These are phyloP conservation scores for Parus major DNA, from an alignment of 2,113 vertebrate species.

Conservation along the genomic window DNA sequence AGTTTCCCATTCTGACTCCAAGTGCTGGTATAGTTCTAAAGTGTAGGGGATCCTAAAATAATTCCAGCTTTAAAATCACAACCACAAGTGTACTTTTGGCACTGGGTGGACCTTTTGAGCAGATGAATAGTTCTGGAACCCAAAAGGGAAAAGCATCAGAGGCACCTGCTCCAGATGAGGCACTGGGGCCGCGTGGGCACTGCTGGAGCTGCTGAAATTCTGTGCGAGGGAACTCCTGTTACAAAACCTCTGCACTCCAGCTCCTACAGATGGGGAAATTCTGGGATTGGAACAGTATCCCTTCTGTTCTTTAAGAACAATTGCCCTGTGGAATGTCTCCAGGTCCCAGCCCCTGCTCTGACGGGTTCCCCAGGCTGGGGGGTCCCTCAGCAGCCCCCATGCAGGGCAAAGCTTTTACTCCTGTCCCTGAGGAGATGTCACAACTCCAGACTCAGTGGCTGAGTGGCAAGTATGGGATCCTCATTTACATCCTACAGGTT, in stretches of 20 bases:
- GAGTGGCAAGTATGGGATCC: neutral
- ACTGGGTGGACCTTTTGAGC: neutral
- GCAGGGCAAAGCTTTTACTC: neutral
- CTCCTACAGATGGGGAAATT: neutral
- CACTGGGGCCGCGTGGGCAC: rapidly evolving
- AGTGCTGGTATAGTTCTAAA: neutral
- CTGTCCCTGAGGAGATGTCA: neutral
- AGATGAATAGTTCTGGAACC: neutral
- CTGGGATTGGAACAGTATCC: neutral
- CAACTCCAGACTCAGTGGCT: neutral
- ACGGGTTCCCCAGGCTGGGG: neutral
- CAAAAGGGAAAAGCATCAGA: neutral
- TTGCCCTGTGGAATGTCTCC: neutral
- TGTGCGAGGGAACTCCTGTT: rapidly evolving
- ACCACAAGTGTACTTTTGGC: neutral
- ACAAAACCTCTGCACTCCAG: neutral
- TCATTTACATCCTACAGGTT: neutral
- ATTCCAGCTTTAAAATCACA: neutral
- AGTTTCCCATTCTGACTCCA: neutral
- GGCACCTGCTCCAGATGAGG: neutral
- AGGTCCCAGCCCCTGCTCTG: rapidly evolving
- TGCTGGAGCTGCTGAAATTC: neutral
- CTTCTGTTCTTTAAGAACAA: too few species aligned
- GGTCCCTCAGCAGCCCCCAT: neutral
- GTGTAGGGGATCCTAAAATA: neutral